Conservation (phyloP, 2,113 vertebrate species). For the Pyxicephalus adspersus region DNA sequence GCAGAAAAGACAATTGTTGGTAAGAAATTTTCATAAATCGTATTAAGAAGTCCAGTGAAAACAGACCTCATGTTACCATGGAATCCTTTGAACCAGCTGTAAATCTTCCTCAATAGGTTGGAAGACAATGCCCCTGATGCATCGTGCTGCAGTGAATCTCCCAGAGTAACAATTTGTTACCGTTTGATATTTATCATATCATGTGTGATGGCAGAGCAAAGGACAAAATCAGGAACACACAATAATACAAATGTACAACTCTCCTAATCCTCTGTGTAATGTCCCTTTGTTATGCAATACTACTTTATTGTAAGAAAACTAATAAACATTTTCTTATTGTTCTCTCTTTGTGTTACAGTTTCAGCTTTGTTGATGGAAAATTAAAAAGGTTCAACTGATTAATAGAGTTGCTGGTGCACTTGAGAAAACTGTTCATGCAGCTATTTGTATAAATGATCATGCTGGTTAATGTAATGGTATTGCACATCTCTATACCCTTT, state of each 20-base stretch:
- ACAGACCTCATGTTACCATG: conserved; percentile 69
- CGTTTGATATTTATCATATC: conserved; percentile 11
- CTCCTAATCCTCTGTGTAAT: conserved; percentile 7
- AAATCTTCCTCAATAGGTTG: conserved; percentile 55
- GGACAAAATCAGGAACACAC: conserved; percentile 17
- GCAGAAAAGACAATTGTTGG: conserved; percentile 90
- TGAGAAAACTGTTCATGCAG: conserved; percentile 53
- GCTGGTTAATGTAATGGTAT: conserved; percentile 53
- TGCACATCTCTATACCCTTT: conserved; percentile 46
- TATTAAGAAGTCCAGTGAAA: conserved; percentile 79
- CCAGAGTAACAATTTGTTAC: conserved; percentile 7
- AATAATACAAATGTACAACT: conserved; percentile 8
- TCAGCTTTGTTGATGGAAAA: conserved; percentile 38
- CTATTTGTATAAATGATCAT: conserved; percentile 52
- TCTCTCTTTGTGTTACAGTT: conserved; percentile 15
- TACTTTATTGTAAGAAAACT: neutral
- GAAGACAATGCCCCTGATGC: conserved; percentile 32
- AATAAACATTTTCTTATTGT: conserved; percentile 35
- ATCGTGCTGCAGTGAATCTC: neutral
- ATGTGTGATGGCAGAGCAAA: conserved; percentile 24
- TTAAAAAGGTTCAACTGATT: conserved; percentile 47
- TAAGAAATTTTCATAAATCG: conserved; percentile 84
- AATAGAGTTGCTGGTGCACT: conserved; percentile 46
- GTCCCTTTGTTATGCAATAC: conserved; percentile 6
- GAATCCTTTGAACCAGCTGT: conserved; percentile 68